Evolutionary conservation across 1,140 invertebrate species (phyloP).

Genomic region (Apis laboriosa): DNA sequence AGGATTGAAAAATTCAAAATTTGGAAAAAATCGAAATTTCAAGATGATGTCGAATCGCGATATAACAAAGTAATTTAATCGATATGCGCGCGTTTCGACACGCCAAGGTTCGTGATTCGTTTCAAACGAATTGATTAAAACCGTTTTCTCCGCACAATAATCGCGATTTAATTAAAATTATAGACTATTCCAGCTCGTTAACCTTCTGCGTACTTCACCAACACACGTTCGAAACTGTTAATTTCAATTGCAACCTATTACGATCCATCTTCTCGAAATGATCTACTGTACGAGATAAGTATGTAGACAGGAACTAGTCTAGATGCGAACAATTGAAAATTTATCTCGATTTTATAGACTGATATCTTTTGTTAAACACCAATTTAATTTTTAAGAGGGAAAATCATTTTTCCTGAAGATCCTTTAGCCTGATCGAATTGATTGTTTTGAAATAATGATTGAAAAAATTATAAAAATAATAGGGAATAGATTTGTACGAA

Average conservation of each 20-base stretch:
- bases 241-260: background rate
- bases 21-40: rapidly evolving
- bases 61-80: no score
- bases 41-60: background rate
- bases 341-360: background rate
- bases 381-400: background rate
- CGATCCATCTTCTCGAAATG: background rate
- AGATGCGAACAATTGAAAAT: background rate
- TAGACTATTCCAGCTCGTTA: background rate
- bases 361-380: background rate
- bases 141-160: constrained; percentile 28
- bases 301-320: background rate
- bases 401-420: background rate
- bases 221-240: background rate
- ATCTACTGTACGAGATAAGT: background rate
- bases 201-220: background rate
- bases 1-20: background rate
- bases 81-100: background rate
- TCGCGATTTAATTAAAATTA: constrained; percentile 39
- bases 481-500: background rate
- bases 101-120: constrained; percentile 13
- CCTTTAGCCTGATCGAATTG: no score
- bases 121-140: constrained; percentile 45
- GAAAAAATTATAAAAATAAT: background rate
- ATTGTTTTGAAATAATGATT: background rate